A percentile compares a stretch with the other conserved stretches of the same genome.
Conservation (phyloP, 2,797 vertebrate species). For the Arrhamphus sclerolepis region DNA sequence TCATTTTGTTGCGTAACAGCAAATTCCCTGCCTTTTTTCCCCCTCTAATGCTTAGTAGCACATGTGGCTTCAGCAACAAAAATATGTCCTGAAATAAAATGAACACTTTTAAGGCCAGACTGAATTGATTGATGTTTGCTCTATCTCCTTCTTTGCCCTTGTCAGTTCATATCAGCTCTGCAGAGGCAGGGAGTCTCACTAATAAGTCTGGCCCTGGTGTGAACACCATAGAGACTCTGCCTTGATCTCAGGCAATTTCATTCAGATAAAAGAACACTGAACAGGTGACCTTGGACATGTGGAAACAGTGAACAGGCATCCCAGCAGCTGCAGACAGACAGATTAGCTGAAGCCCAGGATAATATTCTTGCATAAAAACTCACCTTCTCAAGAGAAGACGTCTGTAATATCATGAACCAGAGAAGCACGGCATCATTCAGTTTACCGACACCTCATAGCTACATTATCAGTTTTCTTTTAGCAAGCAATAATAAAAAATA, state of each 20-base stretch:
- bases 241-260: conserved; percentile 74
- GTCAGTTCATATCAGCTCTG: conserved; percentile 40
- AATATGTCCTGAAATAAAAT: conserved; percentile 41
- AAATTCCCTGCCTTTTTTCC: conserved; percentile 66
- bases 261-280: conserved; percentile 74
- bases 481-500: neutral
- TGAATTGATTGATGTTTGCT: conserved; percentile 19
- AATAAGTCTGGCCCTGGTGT: conserved; percentile 67
- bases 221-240: conserved; percentile 59
- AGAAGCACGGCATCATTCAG: conserved; percentile 31
- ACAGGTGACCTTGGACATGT: conserved; percentile 72
- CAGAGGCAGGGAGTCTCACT: conserved; percentile 50
- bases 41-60: conserved; percentile 48
- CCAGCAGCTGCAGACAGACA: conserved; percentile 61
- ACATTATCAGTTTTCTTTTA: too few relatives aligned
- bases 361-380: conserved; percentile 58
- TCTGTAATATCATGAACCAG: conserved; percentile 41
- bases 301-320: conserved; percentile 57
- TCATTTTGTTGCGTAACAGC: conserved; percentile 82
- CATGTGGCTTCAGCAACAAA: conserved; percentile 48
- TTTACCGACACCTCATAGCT: neutral
- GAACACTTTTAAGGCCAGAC: conserved; percentile 27
- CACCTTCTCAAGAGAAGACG: conserved; percentile 59
- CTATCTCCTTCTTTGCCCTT: conserved; percentile 34
- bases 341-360: conserved; percentile 64